Percentiles rank a stretch among this genome's conserved stretches.
These are phyloP conservation scores for Tanytarsus gracilentus DNA, from an alignment of 2,888 invertebrate genomes.

Conservation along the genomic window DNA sequence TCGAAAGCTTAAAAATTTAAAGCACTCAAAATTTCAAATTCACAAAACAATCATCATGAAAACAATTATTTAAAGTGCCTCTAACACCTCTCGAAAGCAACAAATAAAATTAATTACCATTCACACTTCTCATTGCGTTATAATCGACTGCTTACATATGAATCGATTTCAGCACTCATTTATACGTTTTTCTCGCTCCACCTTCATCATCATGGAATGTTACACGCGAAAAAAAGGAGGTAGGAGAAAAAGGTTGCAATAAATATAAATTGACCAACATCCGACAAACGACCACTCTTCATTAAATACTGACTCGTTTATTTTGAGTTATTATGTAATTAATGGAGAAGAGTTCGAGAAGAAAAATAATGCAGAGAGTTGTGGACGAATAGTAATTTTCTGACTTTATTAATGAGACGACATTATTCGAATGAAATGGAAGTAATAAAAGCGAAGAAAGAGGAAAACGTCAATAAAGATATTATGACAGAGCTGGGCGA, in stretches of 20 bases:
- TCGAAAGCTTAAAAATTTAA: too few species aligned
- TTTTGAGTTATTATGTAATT: slow-evolving; percentile 15
- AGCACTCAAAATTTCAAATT: too few species aligned
- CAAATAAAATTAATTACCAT: slow-evolving; percentile 14
- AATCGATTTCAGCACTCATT: neutral
- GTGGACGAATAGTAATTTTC: too few species aligned
- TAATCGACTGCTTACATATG: too few species aligned
- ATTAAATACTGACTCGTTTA: slow-evolving; percentile 8
- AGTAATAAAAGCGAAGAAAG: too few species aligned
- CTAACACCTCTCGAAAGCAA: too few species aligned
- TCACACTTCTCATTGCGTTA: too few species aligned
- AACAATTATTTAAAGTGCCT: neutral
- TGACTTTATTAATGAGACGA: too few species aligned
- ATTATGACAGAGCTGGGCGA: too few species aligned
- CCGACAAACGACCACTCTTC: neutral
- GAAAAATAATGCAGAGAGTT: neutral
- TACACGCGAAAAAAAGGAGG: neutral
- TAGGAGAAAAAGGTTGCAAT: neutral
- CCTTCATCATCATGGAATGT: neutral
- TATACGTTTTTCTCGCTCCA: neutral
- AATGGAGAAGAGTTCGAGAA: neutral
- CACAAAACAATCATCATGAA: too few species aligned
- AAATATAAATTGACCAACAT: slow-evolving; percentile 9
- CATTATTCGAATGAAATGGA: too few species aligned
- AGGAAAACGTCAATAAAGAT: too few species aligned